These are phyloP conservation scores for Drosophila kuntzei DNA, from an alignment of 2,888 invertebrate species.

Conservation along the genomic window DNA sequence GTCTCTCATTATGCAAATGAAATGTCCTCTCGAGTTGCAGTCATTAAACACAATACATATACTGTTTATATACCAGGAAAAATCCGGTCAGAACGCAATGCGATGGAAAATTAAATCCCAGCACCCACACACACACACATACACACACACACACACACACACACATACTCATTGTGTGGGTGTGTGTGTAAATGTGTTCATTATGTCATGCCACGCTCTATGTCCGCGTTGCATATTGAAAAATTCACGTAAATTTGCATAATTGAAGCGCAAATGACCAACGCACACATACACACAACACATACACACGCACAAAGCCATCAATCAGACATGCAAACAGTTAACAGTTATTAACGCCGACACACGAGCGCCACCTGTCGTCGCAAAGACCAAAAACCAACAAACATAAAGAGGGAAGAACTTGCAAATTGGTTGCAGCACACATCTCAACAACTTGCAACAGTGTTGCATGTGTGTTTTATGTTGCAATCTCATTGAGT, in stretches of 20 bases:
- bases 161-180: not conserved
- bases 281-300: conserved; percentile 18
- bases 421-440: conserved; percentile 42
- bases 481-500: not conserved
- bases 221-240: conserved; percentile 41
- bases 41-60: conserved; percentile 55
- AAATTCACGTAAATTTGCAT: conserved; percentile 58
- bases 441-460: conserved; percentile 40
- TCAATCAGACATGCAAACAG: conserved; percentile 35
- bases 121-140: conserved; percentile 10
- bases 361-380: conserved; percentile 39
- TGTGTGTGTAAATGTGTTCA: conserved; percentile 20
- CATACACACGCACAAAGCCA: not conserved
- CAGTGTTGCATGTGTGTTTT: conserved; percentile 40
- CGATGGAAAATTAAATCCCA: conserved; percentile 70
- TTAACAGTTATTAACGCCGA: conserved; percentile 45
- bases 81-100: conserved; percentile 48
- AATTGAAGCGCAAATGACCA: conserved; percentile 63
- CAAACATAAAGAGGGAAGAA: conserved; percentile 12
- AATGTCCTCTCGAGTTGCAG: conserved; percentile 47
- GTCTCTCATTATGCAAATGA: conserved; percentile 67
- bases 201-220: conserved; percentile 48
- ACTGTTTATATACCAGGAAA: conserved; percentile 2
- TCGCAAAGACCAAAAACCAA: conserved; percentile 12
- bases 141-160: not conserved